phyloP scores from a whole-genome alignment of 2,797 vertebrate species.

The Emydoidea blandingii region DNA sequence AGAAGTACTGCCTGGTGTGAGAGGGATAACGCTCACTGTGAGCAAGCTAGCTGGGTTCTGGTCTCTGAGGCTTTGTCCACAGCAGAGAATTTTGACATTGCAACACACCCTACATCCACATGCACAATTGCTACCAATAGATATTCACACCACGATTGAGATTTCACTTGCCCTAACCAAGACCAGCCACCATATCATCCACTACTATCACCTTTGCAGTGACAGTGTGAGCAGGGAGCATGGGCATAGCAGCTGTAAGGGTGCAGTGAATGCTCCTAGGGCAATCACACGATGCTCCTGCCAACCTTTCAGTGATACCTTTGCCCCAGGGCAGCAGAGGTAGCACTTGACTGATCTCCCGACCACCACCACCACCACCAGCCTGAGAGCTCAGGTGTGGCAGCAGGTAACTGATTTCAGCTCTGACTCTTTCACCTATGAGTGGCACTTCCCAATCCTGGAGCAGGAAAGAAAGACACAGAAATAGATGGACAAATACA shows the following conservation, averaged over 20 bases:
- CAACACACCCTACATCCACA: not conserved
- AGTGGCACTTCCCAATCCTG: constrained; percentile 12
- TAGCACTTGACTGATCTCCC: not conserved
- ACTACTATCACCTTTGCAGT: not conserved
- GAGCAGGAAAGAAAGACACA: constrained; percentile 14
- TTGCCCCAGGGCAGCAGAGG: constrained; percentile 56
- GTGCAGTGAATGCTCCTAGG: constrained; percentile 34
- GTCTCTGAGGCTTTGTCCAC: not conserved
- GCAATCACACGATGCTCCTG: not conserved
- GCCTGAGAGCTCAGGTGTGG: constrained; percentile 46
- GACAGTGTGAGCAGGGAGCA: not conserved
- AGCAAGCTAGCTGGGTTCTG: not conserved
- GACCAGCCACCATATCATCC: not conserved
- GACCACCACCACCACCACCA: constrained; percentile 8
- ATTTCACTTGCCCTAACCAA: not conserved
- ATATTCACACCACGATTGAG: not conserved
- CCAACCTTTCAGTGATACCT: constrained; percentile 33
- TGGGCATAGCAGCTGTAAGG: not conserved
- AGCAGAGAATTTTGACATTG: not conserved
- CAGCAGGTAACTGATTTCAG: constrained; percentile 45
- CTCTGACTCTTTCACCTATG: constrained; percentile 48
- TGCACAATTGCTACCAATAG: not conserved
- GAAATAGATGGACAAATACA: not conserved
- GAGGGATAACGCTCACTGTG: not conserved
- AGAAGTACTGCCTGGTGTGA: not conserved